Evolutionary conservation across 92 coral and sea anemone species (phyloP).

Genomic region (Desmophyllum pertusum): DNA sequence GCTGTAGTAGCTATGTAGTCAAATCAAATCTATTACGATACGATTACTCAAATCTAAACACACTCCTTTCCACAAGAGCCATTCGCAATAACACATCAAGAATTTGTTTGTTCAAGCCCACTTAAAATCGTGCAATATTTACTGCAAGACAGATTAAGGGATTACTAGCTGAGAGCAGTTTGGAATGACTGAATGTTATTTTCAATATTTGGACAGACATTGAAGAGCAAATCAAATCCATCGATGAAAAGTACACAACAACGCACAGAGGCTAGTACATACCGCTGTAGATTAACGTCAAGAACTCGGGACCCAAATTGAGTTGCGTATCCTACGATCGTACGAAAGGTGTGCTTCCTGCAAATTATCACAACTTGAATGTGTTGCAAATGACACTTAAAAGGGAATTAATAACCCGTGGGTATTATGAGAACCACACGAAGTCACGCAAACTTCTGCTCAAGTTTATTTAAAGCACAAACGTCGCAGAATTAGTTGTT

Average conservation of each 20-base stretch:
- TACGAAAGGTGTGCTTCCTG: conserved; percentile 13
- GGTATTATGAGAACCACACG: conserved; percentile 21
- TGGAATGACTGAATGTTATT: neutral
- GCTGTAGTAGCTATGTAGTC: neutral
- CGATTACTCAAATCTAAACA: conserved; percentile 15
- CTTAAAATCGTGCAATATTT: conserved; percentile 19
- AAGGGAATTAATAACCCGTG: neutral
- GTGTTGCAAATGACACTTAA: conserved; percentile 24
- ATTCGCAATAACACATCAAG: neutral
- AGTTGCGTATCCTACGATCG: neutral
- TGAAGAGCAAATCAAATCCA: neutral
- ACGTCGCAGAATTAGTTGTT: neutral
- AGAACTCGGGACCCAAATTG: neutral
- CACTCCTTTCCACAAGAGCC: conserved; percentile 8
- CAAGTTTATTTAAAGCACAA: neutral
- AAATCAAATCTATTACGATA: neutral
- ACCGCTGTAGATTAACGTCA: neutral
- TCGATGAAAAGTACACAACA: neutral
- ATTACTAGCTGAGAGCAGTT: conserved; percentile 3
- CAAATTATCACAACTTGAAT: conserved; percentile 32
- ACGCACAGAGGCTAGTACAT: neutral
- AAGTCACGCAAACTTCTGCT: conserved; percentile 25
- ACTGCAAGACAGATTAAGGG: conserved; percentile 38
- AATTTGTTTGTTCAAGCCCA: conserved; percentile 27
- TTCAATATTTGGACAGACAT: neutral